These are phyloP conservation scores for Glomeris maerens DNA, from an alignment of 1,140 invertebrate genomes.

Conservation along the genomic window DNA sequence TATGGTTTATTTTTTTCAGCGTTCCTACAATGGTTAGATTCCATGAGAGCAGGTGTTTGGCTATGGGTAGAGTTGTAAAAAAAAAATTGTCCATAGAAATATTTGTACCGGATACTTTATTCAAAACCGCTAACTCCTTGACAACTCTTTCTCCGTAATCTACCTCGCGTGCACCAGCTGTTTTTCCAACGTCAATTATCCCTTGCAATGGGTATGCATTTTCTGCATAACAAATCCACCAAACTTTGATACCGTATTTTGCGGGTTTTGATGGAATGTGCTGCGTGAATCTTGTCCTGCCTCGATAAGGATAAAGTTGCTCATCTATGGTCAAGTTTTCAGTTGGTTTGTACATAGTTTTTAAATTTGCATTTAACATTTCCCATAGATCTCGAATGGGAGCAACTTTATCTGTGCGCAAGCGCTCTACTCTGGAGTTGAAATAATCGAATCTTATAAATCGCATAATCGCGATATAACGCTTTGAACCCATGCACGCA, in stretches of 20 bases:
- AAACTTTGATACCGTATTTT: background rate
- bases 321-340: background rate
- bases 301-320: background rate
- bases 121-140: background rate
- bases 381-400: no score
- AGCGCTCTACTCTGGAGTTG: background rate
- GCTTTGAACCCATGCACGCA: background rate
- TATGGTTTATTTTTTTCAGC: conserved; percentile 14
- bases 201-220: background rate
- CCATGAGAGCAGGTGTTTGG: conserved; percentile 4
- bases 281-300: background rate
- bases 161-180: background rate
- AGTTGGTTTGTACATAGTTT: background rate
- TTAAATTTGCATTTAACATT: background rate
- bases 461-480: background rate
- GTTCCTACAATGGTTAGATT: conserved; percentile 16
- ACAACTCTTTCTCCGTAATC: conserved; percentile 8
- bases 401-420: background rate
- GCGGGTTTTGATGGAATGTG: background rate
- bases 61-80: conserved; percentile 16
- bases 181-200: background rate
- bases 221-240: background rate
- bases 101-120: conserved; percentile 7
- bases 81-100: conserved; percentile 14
- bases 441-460: background rate